Evolutionary conservation across 2,888 invertebrate species (phyloP).

Genomic region (Rotaria magnacalcarata): DNA sequence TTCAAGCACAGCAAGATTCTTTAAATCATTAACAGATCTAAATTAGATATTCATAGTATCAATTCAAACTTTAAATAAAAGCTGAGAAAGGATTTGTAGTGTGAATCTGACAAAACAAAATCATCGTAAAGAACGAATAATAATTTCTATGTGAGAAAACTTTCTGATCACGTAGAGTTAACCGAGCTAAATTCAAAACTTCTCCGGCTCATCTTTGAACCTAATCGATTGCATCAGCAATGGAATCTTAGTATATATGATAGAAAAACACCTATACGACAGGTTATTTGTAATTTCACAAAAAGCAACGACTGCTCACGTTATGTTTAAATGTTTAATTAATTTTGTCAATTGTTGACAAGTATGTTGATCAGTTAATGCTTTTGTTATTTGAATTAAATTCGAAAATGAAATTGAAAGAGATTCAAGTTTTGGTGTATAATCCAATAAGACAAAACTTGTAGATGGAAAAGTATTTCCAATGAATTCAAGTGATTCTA

Average conservation of each 20-base stretch:
- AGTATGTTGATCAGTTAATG: not conserved
- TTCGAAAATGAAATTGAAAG: not conserved
- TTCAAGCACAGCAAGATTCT: not conserved
- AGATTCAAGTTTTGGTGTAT: not conserved
- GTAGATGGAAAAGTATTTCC: not conserved
- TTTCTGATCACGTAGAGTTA: too few relatives aligned
- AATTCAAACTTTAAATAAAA: too few relatives aligned
- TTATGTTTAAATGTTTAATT: slow-evolving; percentile 1
- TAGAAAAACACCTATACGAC: too few relatives aligned
- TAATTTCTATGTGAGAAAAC: too few relatives aligned
- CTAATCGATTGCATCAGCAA: too few relatives aligned
- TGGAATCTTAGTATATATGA: too few relatives aligned
- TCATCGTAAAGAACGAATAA: too few relatives aligned
- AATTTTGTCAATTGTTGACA: not conserved
- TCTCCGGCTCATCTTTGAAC: too few relatives aligned
- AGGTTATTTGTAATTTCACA: too few relatives aligned
- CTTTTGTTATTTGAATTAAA: not conserved
- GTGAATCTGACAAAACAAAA: too few relatives aligned
- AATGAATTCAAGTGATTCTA: not conserved
- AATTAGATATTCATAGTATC: not conserved
- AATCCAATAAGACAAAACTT: not conserved
- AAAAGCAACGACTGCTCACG: not conserved
- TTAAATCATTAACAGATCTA: not conserved
- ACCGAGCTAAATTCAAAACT: too few relatives aligned
- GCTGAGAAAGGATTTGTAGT: too few relatives aligned